phyloP scores from a whole-genome alignment of 2,888 invertebrate species.

The Drosophila vallismaia region DNA sequence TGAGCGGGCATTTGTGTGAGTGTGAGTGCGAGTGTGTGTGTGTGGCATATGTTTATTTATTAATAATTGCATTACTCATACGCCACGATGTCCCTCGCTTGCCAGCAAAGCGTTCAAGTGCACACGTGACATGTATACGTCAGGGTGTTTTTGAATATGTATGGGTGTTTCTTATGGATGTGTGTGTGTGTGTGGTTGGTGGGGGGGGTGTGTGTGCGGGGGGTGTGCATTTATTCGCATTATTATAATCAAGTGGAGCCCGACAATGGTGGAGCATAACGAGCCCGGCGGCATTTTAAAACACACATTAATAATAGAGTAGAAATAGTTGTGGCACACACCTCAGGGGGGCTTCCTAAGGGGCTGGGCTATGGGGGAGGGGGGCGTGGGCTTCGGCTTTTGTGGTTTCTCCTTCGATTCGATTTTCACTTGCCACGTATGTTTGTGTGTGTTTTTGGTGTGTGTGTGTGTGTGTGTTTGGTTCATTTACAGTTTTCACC shows the following conservation, averaged over 20 bases:
- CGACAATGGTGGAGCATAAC: slow-evolving; percentile 33
- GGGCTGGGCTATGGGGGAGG: not conserved
- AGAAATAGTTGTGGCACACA: slow-evolving; percentile 13
- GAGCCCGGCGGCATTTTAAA: slow-evolving; percentile 50
- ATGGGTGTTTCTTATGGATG: not conserved
- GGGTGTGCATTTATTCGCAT: slow-evolving; percentile 46
- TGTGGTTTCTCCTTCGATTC: slow-evolving; percentile 50
- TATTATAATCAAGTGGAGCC: slow-evolving; percentile 65
- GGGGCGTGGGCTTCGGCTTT: slow-evolving; percentile 20
- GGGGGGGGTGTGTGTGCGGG: slow-evolving; percentile 1
- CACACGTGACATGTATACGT: slow-evolving; percentile 64
- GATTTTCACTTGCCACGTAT: slow-evolving; percentile 57
- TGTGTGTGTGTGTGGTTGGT: slow-evolving; percentile 8
- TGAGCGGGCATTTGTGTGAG: slow-evolving; percentile 4
- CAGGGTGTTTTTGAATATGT: slow-evolving; percentile 7
- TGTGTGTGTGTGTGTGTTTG: slow-evolving; percentile 21
- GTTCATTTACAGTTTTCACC: slow-evolving; percentile 73
- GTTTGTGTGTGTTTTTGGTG: slow-evolving; percentile 4
- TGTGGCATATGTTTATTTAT: slow-evolving; percentile 57
- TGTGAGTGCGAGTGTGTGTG: slow-evolving; percentile 27
- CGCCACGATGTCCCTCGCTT: slow-evolving; percentile 51
- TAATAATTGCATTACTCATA: slow-evolving; percentile 74
- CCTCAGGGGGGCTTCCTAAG: not conserved
- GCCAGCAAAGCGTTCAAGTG: slow-evolving; percentile 65
- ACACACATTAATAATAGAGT: slow-evolving; percentile 59